Percentiles rank a stretch among this genome's conserved stretches.
phyloP scores from a whole-genome alignment of 2,113 vertebrate species.

The Oceanites oceanicus region DNA sequence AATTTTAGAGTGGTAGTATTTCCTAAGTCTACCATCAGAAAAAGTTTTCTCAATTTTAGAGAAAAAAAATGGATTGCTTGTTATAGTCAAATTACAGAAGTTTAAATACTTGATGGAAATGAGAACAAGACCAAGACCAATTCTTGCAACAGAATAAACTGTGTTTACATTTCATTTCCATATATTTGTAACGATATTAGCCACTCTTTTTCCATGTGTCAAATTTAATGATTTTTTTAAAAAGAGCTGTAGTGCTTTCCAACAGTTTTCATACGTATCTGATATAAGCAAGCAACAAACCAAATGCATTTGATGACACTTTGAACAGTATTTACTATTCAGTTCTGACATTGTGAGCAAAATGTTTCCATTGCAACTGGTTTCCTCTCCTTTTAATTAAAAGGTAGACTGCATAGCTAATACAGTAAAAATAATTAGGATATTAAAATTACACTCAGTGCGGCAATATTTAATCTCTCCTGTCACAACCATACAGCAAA shows the following conservation, averaged over 20 bases:
- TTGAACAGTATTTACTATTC: not conserved
- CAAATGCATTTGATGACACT: not conserved
- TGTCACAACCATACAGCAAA: not conserved
- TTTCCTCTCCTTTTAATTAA: slow-evolving; percentile 22
- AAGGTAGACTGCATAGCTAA: not conserved
- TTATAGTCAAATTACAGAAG: not conserved
- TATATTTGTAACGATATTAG: not conserved
- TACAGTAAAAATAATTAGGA: slow-evolving; percentile 21
- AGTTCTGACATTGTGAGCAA: not conserved
- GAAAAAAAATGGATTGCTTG: not conserved
- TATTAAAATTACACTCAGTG: slow-evolving; percentile 14
- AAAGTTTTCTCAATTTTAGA: not conserved
- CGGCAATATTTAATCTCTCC: not conserved
- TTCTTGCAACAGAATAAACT: not conserved
- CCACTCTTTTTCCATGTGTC: not conserved
- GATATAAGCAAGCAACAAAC: not conserved
- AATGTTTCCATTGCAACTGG: not conserved
- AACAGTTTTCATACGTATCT: not conserved
- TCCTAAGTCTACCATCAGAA: not conserved
- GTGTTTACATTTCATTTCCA: not conserved
- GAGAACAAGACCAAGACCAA: not conserved
- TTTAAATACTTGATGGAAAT: not conserved
- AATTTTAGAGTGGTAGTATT: not conserved
- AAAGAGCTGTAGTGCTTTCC: not conserved
- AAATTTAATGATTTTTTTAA: not conserved